Percentiles rank a stretch among this genome's conserved stretches.
Conservation (phyloP, 92 coral and sea anemone genomes). For the Metridium senile region DNA sequence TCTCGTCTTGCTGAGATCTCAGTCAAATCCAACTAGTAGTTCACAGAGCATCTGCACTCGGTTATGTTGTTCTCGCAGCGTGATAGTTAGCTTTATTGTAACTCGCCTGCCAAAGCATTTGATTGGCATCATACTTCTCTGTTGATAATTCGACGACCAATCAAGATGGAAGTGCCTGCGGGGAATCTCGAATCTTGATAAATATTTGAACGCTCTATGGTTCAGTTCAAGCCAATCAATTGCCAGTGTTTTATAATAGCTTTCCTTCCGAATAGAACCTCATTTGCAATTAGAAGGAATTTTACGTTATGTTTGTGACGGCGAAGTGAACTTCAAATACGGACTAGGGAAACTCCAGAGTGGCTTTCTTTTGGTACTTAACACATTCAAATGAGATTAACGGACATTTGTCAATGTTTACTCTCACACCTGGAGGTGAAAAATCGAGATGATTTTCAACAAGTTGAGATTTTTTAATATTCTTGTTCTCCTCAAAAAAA, state of each 20-base stretch:
- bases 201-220: constrained; percentile 92
- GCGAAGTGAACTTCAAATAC: constrained; percentile 6
- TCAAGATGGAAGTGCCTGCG: constrained; percentile 82
- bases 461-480: too few relatives aligned
- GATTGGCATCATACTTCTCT: constrained; percentile 88
- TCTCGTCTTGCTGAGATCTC: constrained; percentile 49
- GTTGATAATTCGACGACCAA: constrained; percentile 91
- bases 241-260: constrained; percentile 87
- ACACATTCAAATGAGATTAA: constrained; percentile 58
- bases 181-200: constrained; percentile 73
- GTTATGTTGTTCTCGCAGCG: constrained; percentile 82
- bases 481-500: too few relatives aligned
- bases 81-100: constrained; percentile 88
- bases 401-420: constrained; percentile 66
- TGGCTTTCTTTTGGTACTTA: background rate
- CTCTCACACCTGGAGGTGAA: background rate
- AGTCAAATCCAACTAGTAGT: constrained; percentile 69
- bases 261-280: constrained; percentile 76
- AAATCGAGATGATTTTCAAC: too few relatives aligned
- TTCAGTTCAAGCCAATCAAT: constrained; percentile 85
- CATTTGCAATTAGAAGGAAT: constrained; percentile 82
- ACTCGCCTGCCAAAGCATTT: constrained; percentile 77
- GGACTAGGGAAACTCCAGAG: background rate
- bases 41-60: constrained; percentile 88
- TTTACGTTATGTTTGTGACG: constrained; percentile 12